These are phyloP conservation scores for Ciconia stormi DNA, from an alignment of 2,113 vertebrate genomes.

Conservation along the genomic window DNA sequence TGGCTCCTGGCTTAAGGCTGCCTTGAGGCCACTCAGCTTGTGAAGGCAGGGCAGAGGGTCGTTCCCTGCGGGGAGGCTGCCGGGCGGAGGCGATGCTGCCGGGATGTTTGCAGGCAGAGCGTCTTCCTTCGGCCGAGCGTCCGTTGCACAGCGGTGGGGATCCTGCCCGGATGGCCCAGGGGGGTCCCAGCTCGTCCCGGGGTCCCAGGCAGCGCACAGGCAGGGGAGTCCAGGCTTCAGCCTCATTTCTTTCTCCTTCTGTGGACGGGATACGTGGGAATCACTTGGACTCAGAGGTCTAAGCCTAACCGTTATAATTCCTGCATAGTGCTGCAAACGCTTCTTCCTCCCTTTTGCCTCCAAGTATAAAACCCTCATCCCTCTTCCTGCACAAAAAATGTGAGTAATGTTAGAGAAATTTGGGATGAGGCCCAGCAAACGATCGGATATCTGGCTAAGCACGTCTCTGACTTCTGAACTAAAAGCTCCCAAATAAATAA, in stretches of 20 bases:
- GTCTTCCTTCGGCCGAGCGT: not conserved
- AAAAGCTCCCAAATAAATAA: not conserved
- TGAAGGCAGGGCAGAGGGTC: not conserved
- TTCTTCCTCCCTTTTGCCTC: not conserved
- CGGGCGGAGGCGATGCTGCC: not conserved
- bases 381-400: not conserved
- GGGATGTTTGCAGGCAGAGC: not conserved
- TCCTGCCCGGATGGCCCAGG: not conserved
- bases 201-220: not conserved
- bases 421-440: not conserved
- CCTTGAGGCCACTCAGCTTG: not conserved
- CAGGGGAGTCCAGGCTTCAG: not conserved
- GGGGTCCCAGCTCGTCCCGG: not conserved
- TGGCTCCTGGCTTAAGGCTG: not conserved
- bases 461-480: not conserved
- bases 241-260: not conserved
- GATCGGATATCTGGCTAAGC: not conserved
- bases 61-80: not conserved
- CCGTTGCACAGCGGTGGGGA: too few relatives aligned
- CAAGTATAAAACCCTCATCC: not conserved
- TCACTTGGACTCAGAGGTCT: not conserved
- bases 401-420: slow-evolving; percentile 43
- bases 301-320: not conserved
- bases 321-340: not conserved
- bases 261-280: not conserved